Percentiles rank a stretch among this genome's conserved stretches.
Evolutionary conservation across 1,140 invertebrate genomes (phyloP).

Genomic region (Elymnias hypermnestra): DNA sequence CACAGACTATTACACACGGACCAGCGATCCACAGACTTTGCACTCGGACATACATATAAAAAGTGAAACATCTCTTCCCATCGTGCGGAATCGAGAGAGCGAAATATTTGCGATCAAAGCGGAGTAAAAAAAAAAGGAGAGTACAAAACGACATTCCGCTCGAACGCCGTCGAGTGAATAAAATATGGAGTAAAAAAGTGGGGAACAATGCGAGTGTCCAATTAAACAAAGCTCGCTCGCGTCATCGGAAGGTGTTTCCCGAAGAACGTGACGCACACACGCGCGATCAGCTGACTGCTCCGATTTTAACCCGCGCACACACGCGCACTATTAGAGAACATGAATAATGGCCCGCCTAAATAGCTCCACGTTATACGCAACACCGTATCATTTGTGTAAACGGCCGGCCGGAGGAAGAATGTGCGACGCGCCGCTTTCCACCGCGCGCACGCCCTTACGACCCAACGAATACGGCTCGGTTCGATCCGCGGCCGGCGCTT

Average conservation of each 20-base stretch:
- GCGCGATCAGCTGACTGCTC: slow-evolving; percentile 71
- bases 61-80: too few species aligned
- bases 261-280: slow-evolving; percentile 70
- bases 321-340: slow-evolving; percentile 58
- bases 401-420: slow-evolving; percentile 54
- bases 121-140: too few species aligned
- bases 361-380: slow-evolving; percentile 54
- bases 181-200: slow-evolving; percentile 46
- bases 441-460: slow-evolving; percentile 42
- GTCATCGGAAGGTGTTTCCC: slow-evolving; percentile 75
- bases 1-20: too few species aligned
- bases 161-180: slow-evolving; percentile 19
- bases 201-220: slow-evolving; percentile 72
- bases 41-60: not conserved
- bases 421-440: slow-evolving; percentile 59
- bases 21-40: too few species aligned
- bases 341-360: slow-evolving; percentile 75
- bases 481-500: slow-evolving; percentile 40
- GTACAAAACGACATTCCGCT: slow-evolving; percentile 16
- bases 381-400: slow-evolving; percentile 70
- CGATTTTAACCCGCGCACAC: slow-evolving; percentile 57
- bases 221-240: slow-evolving; percentile 69
- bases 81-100: not conserved
- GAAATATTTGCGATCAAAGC: slow-evolving; percentile 5
- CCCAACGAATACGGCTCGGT: slow-evolving; percentile 43